Evolutionary conservation across 1,140 invertebrate genomes (phyloP), one percentile per base, ranked within the genome.

Genomic region (Heliconius himera): DNA sequence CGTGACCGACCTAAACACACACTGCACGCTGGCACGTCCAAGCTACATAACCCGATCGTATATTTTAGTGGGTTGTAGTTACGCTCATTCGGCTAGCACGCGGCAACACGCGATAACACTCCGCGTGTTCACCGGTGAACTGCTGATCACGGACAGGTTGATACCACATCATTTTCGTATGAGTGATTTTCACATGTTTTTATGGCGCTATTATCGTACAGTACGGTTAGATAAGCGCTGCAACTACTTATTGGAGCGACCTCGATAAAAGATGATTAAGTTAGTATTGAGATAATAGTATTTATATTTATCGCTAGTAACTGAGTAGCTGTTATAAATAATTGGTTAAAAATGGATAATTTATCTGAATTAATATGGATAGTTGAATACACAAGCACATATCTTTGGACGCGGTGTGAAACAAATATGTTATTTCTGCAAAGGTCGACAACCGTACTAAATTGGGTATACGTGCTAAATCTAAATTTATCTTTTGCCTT

Each of bases 31-130:
- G 18, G 49, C 49, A 51, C 83, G 82, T 82, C 79, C 82, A 81
- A 80, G 85, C 87, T 83, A 89, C 85, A 86, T 89, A 88, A 89
- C 80, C 80, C 81, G 84, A 85, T 88, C 88, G 90, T 90, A 92
- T 88, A 90, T 90, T 88, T 89, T 89, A 85, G 88, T 92, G 89
- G 89, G 90, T 90, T 89, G 87, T 87, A 90, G 88, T 84, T 82
- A 77, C 82, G 87, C 87, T 84, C 90, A 92, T 87, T 88, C 91
- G 85, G 80, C 83, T 83, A 87, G 83, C 90, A 92, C 89, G 89
- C 89, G 87, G 85, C 79, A 54, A 77, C 41, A 46, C 13, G 41
- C 41, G 88, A 92, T 91, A 93, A 90, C 80, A 85, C 85, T 89
- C 87, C 87, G 87, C 87, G 84, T 84, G 80, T 71, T 18, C 70